These are phyloP conservation scores for Drosophila eugracilis DNA, from an alignment of 1,140 invertebrate species.

Conservation along the genomic window DNA sequence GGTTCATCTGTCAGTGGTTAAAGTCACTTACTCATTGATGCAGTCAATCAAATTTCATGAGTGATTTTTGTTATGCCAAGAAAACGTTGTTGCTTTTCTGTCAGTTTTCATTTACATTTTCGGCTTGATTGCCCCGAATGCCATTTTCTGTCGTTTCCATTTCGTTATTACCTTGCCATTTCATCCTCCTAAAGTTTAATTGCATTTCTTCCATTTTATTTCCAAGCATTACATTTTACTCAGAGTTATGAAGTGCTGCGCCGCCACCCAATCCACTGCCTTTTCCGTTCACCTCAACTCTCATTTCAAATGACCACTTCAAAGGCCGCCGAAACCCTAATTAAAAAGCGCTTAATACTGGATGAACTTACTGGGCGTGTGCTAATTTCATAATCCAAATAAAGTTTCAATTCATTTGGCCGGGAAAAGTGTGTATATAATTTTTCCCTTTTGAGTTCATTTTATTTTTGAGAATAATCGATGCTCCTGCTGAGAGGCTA, in stretches of 20 bases:
- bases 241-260: slow-evolving; percentile 61
- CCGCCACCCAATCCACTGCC: background rate
- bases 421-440: slow-evolving; percentile 21
- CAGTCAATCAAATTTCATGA: slow-evolving; percentile 82
- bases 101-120: slow-evolving; percentile 80
- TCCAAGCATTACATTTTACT: slow-evolving; percentile 47
- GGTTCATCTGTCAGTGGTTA: slow-evolving; percentile 60
- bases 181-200: slow-evolving; percentile 54
- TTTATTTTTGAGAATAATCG: background rate
- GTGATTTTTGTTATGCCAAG: slow-evolving; percentile 70
- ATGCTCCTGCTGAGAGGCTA: too few relatives aligned
- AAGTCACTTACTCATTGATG: slow-evolving; percentile 74
- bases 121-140: slow-evolving; percentile 50
- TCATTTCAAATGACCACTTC: slow-evolving; percentile 52
- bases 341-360: slow-evolving; percentile 74
- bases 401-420: slow-evolving; percentile 78
- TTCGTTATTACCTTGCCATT: slow-evolving; percentile 9
- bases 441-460: background rate
- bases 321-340: slow-evolving; percentile 66
- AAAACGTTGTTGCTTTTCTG: slow-evolving; percentile 61
- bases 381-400: slow-evolving; percentile 80
- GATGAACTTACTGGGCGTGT: slow-evolving; percentile 55
- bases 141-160: slow-evolving; percentile 19
- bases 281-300: background rate
- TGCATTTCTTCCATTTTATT: slow-evolving; percentile 32